These are phyloP conservation scores for Acanthosoma haemorrhoidale DNA, from an alignment of 2,888 invertebrate species.

Conservation along the genomic window DNA sequence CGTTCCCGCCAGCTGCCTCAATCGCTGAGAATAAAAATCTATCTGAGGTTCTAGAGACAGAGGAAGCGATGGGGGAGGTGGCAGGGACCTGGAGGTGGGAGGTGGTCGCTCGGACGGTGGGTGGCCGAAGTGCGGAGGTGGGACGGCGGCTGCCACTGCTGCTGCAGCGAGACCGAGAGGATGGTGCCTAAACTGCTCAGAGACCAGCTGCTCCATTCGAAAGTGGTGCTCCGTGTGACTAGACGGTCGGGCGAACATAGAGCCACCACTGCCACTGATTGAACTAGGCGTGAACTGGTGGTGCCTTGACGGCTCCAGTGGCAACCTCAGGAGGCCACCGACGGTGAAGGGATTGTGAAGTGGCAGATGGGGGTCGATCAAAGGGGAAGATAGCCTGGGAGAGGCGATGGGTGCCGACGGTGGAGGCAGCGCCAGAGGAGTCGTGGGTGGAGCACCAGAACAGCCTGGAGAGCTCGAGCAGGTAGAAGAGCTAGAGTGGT, in stretches of 20 bases:
- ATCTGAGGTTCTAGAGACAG: slow-evolving; percentile 79
- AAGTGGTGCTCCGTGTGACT: slow-evolving; percentile 71
- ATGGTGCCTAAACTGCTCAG: slow-evolving; percentile 70
- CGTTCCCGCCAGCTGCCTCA: slow-evolving; percentile 95
- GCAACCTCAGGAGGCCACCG: slow-evolving; percentile 66
- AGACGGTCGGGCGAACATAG: slow-evolving; percentile 67
- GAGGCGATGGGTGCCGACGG: slow-evolving; percentile 39
- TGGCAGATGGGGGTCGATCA: slow-evolving; percentile 64
- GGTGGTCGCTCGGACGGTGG: slow-evolving; percentile 41
- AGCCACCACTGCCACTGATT: slow-evolving; percentile 57
- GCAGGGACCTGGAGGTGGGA: slow-evolving; percentile 46
- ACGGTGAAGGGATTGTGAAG: slow-evolving; percentile 71
- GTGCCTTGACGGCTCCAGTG: slow-evolving; percentile 54
- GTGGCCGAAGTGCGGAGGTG: slow-evolving; percentile 47
- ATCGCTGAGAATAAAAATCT: slow-evolving; percentile 99
- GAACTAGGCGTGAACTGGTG: slow-evolving; percentile 53
- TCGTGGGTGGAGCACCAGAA: slow-evolving; percentile 46
- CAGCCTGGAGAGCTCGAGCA: slow-evolving; percentile 52
- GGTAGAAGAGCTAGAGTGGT: slow-evolving; percentile 46
- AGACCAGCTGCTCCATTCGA: slow-evolving; percentile 77
- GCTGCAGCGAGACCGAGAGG: slow-evolving; percentile 67
- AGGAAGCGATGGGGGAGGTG: slow-evolving; percentile 51
- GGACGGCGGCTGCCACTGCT: slow-evolving; percentile 58
- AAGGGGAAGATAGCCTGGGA: slow-evolving; percentile 48
- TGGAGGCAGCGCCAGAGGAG: slow-evolving; percentile 41